phyloP scores from a whole-genome alignment of 2,113 vertebrate genomes.

The Gasterosteus nipponicus region DNA sequence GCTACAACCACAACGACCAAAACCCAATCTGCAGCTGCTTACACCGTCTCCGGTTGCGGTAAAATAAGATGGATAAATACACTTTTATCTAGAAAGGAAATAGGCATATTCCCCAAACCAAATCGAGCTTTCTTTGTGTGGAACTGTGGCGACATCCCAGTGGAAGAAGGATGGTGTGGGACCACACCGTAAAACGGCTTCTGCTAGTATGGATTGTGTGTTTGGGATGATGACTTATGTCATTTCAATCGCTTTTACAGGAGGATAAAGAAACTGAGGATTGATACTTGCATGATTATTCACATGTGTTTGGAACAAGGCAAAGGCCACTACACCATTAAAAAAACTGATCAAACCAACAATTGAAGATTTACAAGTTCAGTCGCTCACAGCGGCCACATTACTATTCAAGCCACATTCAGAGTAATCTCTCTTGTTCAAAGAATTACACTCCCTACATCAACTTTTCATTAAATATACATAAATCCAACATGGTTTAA shows the following conservation, averaged over 20 bases:
- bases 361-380: slow-evolving; percentile 35
- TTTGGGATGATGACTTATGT: slow-evolving; percentile 2
- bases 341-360: slow-evolving; percentile 12
- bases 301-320: slow-evolving; percentile 3
- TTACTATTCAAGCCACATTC: slow-evolving; percentile 70
- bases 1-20: too few relatives aligned
- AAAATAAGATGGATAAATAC: not conserved
- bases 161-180: not conserved
- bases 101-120: not conserved
- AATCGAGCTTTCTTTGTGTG: not conserved
- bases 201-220: not conserved
- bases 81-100: not conserved
- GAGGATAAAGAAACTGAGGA: not conserved
- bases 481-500: slow-evolving; percentile 80
- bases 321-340: not conserved
- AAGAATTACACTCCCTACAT: slow-evolving; percentile 79
- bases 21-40: too few relatives aligned
- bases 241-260: not conserved
- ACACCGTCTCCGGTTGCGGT: too few relatives aligned
- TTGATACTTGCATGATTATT: slow-evolving; percentile 15
- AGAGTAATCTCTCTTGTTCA: slow-evolving; percentile 70
- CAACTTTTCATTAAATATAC: slow-evolving; percentile 81
- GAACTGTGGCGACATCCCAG: not conserved
- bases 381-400: slow-evolving; percentile 37
- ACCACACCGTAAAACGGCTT: slow-evolving; percentile 17